Evolutionary conservation across 2,113 vertebrate species (phyloP), one percentile per base, ranked within the genome.

Genomic region (Taxidea taxus): DNA sequence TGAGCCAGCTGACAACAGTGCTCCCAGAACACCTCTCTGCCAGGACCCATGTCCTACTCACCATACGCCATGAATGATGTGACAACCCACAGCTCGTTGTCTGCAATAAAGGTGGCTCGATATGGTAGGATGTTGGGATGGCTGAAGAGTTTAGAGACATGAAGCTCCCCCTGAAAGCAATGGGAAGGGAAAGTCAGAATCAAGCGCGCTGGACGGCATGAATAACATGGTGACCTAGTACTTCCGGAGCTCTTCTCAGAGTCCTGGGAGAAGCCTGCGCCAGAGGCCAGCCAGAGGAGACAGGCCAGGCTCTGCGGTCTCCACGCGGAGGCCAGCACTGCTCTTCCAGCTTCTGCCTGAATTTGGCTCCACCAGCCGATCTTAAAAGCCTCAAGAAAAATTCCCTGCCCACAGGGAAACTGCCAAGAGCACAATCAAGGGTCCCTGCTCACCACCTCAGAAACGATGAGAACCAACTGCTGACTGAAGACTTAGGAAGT

Each of bases 61-160:
- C 99, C 99, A 42, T 99, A 99, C 27, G 99, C 99, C 99, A 99
- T 99, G 98, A 99, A 99, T 13, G 99, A 99, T 0, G 99, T 99
- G 96, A 99, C 99, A 27, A 99, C 99, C 99, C 99, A 99, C 25
- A 99, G 98, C 98, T 99, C 99, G 18, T 99, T 99, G 97, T 99
- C 99, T 39, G 99, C 99, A 96, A 99, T 99, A 88, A 99, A 99
- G 93, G 99, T 99, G 47, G 99, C 99, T 98, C 99, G 99, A 98
- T 99, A 99, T 8, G 99, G 99, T 84, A 99, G 98, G 2, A 99
- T 99, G 92, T 99, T 99, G 91, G 99, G 98, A 90, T 99, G 99
- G 98, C 98, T 99, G 98, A 99, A 99, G 97, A 99, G 98, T 97
- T 99, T 99, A 80, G 99, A 99, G 97, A 99, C 99, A 20, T 99